phyloP scores from a whole-genome alignment of 2,888 invertebrate genomes.

The Pollenia amentaria region DNA sequence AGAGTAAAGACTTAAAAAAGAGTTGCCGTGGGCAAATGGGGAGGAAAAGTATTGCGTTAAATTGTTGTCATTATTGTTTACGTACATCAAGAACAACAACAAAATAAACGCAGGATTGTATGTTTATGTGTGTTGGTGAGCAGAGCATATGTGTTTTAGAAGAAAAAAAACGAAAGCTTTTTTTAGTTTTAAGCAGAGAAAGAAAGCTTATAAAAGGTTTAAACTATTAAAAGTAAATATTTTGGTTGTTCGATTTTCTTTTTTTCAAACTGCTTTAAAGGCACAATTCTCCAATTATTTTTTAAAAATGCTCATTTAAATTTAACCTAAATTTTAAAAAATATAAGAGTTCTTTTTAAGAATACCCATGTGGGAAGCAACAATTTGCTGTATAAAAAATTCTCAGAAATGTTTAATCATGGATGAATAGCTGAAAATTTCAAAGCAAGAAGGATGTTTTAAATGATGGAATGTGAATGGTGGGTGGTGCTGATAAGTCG shows the following conservation, averaged over 20 bases:
- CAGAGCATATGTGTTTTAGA: slow-evolving; percentile 5
- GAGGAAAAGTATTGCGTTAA: slow-evolving; percentile 43
- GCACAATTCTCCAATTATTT: not conserved
- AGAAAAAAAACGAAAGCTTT: slow-evolving; percentile 7
- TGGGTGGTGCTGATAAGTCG: slow-evolving; percentile 21
- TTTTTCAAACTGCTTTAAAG: too few species aligned
- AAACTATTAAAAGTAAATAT: not conserved
- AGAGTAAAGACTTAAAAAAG: slow-evolving; percentile 25
- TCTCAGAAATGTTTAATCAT: slow-evolving; percentile 41
- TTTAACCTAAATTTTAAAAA: not conserved
- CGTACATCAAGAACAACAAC: slow-evolving; percentile 1
- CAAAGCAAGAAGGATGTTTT: slow-evolving; percentile 29
- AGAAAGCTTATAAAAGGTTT: not conserved
- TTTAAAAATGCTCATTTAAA: not conserved
- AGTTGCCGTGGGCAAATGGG: slow-evolving; percentile 18
- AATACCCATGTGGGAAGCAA: slow-evolving; percentile 26
- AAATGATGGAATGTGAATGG: not conserved
- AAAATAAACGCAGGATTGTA: not conserved
- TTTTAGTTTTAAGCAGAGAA: not conserved
- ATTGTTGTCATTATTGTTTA: slow-evolving; percentile 48
- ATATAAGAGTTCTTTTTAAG: too few species aligned
- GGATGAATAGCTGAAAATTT: slow-evolving; percentile 37
- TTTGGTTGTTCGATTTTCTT: not conserved
- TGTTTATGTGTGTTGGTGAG: slow-evolving; percentile 3
- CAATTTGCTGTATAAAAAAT: slow-evolving; percentile 57